Conservation (phyloP, 2,113 vertebrate species). For the Callopanchax toddi region DNA sequence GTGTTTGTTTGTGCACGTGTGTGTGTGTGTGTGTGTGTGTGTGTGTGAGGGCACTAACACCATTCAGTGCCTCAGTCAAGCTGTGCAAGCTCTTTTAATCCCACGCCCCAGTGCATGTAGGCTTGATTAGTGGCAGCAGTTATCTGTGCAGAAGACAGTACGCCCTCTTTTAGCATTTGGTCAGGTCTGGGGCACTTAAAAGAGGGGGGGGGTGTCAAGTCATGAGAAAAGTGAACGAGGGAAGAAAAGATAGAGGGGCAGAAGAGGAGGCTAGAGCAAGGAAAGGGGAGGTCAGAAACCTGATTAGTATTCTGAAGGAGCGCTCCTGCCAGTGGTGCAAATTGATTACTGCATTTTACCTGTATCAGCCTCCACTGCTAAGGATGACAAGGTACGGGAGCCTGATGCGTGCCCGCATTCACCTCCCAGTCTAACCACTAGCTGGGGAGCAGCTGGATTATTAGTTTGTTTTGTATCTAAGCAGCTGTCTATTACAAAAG, state of each 20-base stretch:
- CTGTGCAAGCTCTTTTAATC: slow-evolving; percentile 90
- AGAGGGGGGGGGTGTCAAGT: slow-evolving; percentile 86
- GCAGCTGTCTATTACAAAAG: too few species aligned
- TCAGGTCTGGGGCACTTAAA: slow-evolving; percentile 84
- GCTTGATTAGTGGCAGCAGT: slow-evolving; percentile 95
- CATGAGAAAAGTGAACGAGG: slow-evolving; percentile 83
- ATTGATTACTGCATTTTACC: slow-evolving; percentile 98
- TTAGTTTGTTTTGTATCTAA: not conserved
- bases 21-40: slow-evolving; percentile 13
- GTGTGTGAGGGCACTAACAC: slow-evolving; percentile 75
- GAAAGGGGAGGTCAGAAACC: slow-evolving; percentile 59
- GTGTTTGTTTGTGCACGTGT: slow-evolving; percentile 19
- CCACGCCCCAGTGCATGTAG: slow-evolving; percentile 88
- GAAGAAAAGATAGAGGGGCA: slow-evolving; percentile 57
- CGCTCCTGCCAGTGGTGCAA: slow-evolving; percentile 93
- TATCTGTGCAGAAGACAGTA: slow-evolving; percentile 91
- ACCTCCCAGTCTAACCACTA: slow-evolving; percentile 79
- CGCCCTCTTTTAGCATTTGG: slow-evolving; percentile 87
- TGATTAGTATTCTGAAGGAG: slow-evolving; percentile 95
- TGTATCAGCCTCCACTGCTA: slow-evolving; percentile 93
- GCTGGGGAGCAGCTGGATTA: slow-evolving; percentile 29
- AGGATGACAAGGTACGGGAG: slow-evolving; percentile 90
- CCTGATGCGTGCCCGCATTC: slow-evolving; percentile 87
- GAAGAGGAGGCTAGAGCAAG: slow-evolving; percentile 26
- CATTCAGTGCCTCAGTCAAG: slow-evolving; percentile 83